Conservation (phyloP, 1,140 invertebrate species). For the Anastatus disparis region DNA sequence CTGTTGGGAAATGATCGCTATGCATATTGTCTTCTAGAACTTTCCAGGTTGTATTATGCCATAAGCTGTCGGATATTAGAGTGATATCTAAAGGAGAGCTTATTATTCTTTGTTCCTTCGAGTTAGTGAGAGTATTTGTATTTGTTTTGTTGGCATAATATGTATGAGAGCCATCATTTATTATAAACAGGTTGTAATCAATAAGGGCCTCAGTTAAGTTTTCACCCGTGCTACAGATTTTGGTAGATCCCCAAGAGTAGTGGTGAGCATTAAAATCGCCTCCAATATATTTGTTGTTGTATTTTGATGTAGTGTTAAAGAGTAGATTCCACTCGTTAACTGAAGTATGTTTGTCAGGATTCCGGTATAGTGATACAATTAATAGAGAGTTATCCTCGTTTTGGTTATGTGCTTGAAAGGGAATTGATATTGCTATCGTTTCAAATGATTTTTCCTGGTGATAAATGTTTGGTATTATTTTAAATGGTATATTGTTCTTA, state of each 20-base stretch:
- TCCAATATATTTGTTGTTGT: not conserved
- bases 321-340: too few relatives aligned
- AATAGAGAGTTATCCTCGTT: too few relatives aligned
- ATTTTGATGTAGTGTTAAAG: too few relatives aligned
- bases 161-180: not conserved
- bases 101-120: not conserved
- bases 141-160: not conserved
- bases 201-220: not conserved
- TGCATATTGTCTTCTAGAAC: not conserved
- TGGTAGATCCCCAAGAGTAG: not conserved
- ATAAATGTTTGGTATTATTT: too few relatives aligned
- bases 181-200: not conserved
- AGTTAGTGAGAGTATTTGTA: not conserved
- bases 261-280: slow-evolving; percentile 6
- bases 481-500: too few relatives aligned
- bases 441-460: too few relatives aligned
- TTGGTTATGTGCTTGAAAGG: too few relatives aligned
- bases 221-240: not conserved
- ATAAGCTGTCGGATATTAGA: not conserved
- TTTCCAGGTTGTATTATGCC: not conserved
- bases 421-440: too few relatives aligned
- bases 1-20: not conserved
- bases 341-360: too few relatives aligned
- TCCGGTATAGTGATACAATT: too few relatives aligned
- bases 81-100: not conserved